Conservation (phyloP, 2,797 vertebrate species). For the Micromesistius poutassou region DNA sequence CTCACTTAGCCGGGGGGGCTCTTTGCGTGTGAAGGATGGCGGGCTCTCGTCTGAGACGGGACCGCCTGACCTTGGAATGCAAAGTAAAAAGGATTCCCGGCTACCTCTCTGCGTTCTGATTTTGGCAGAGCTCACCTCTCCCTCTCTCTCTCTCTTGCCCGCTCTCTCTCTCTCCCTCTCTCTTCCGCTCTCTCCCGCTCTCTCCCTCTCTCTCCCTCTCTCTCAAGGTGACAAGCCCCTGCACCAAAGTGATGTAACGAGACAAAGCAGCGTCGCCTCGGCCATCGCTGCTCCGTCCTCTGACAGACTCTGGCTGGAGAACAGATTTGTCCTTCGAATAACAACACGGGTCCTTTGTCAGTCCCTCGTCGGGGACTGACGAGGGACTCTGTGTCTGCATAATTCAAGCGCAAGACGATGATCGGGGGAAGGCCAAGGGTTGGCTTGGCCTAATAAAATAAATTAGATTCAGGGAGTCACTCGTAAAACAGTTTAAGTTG, state of each 20-base stretch:
- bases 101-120: background rate
- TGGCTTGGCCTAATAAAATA: conserved; percentile 47
- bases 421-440: conserved; percentile 60
- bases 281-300: conserved; percentile 39
- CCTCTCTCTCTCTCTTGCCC: conserved; percentile 23
- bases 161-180: too few relatives aligned
- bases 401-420: conserved; percentile 64
- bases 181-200: conserved; percentile 4
- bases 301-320: conserved; percentile 52
- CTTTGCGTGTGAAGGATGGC: conserved; percentile 53
- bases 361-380: conserved; percentile 55
- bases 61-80: conserved; percentile 65
- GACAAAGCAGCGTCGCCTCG: conserved; percentile 40
- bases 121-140: conserved; percentile 9
- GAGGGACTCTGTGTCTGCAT: conserved; percentile 46
- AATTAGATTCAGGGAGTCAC: conserved; percentile 26
- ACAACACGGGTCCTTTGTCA: conserved; percentile 42
- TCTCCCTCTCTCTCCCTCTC: background rate
- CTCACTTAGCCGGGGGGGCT: conserved; percentile 61
- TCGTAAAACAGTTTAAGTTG: conserved; percentile 19
- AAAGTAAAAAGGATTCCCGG: conserved; percentile 19
- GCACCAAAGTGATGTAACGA: conserved; percentile 49
- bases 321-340: conserved; percentile 43
- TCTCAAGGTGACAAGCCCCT: conserved; percentile 19
- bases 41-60: conserved; percentile 57